Evolutionary conservation across 2,888 invertebrate genomes (phyloP), one percentile per base, ranked within the genome.

Genomic region (Tetropium fuscum): DNA sequence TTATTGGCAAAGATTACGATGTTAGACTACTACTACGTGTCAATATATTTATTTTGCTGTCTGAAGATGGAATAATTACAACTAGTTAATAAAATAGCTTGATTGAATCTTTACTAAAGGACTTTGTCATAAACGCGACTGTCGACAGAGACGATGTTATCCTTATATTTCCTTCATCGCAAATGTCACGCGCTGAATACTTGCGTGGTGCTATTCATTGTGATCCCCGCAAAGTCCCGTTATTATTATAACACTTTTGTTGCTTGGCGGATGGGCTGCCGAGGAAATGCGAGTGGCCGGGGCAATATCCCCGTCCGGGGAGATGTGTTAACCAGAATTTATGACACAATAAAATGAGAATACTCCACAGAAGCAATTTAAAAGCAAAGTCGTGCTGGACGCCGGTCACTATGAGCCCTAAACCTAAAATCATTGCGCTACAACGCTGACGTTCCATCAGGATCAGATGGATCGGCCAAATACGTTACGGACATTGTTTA

Each of bases 361-460:
- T 44, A 54, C 54, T 44, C 54, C 25, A 11, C 32, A 51, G 59
- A 51, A 53, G 51, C 63, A 57, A 59, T 63, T 63, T 63, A 57
- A 63, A 63, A 63, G 51, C 58, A 53, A 58, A 56, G 48, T 55
- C 55, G 55, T 56, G 54, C 59, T 57, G 51, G 51, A 38, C 51
- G 27, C 25, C 51, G 38, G 25, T 27, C 40, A 40, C 38, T 40
- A 6, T 20, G 38, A 34, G 13, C 22, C 47, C 34, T 34, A 34
- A 34, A 48, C 51, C 16, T 22, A 20, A 51, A 51, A 51, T 51
- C 51, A 34, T 40, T 25, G 40, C 34, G 15, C 40, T 27, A 36
- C 48, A 34, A 20, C 20, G 48, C 27, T 16, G 51, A 40, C 27
- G 51, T 51, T 51, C 51, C 51, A 51, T 51, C 51, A 51, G 51